These are phyloP conservation scores for Leucophenga montana DNA, from an alignment of 2,888 invertebrate species.

Conservation along the genomic window DNA sequence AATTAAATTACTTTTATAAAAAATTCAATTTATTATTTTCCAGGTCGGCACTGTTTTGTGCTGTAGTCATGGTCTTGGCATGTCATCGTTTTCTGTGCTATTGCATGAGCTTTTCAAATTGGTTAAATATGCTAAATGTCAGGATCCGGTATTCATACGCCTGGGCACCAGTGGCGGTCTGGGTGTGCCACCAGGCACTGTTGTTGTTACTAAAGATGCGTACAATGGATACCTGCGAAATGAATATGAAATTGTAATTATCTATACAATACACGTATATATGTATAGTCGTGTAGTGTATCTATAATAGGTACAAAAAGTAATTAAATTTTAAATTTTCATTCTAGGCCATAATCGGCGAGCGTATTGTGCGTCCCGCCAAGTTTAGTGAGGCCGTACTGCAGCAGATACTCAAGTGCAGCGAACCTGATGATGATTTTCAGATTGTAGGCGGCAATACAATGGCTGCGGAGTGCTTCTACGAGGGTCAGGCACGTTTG, in stretches of 20 bases:
- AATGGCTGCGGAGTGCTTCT: slow-evolving; percentile 86
- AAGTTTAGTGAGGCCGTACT: slow-evolving; percentile 84
- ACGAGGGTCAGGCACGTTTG: slow-evolving; percentile 84
- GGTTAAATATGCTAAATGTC: slow-evolving; percentile 90
- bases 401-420: slow-evolving; percentile 49
- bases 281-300: too few relatives aligned
- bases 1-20: too few relatives aligned
- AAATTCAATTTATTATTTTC: not conserved
- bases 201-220: slow-evolving; percentile 92
- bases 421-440: slow-evolving; percentile 73
- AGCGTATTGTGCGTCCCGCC: slow-evolving; percentile 84
- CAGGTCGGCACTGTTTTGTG: slow-evolving; percentile 70
- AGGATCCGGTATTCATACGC: slow-evolving; percentile 91
- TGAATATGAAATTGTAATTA: slow-evolving; percentile 84
- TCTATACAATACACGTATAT: slow-evolving; percentile 64
- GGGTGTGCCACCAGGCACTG: slow-evolving; percentile 88
- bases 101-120: slow-evolving; percentile 97
- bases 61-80: slow-evolving; percentile 92
- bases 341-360: slow-evolving; percentile 86
- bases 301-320: not conserved
- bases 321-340: not conserved
- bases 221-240: slow-evolving; percentile 89
- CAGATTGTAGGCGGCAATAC: slow-evolving; percentile 79
- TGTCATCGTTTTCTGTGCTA: slow-evolving; percentile 95
- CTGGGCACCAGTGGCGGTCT: slow-evolving; percentile 95